These are phyloP conservation scores for Megaptera novaeangliae DNA, from an alignment of 2,113 vertebrate genomes.

Conservation along the genomic window DNA sequence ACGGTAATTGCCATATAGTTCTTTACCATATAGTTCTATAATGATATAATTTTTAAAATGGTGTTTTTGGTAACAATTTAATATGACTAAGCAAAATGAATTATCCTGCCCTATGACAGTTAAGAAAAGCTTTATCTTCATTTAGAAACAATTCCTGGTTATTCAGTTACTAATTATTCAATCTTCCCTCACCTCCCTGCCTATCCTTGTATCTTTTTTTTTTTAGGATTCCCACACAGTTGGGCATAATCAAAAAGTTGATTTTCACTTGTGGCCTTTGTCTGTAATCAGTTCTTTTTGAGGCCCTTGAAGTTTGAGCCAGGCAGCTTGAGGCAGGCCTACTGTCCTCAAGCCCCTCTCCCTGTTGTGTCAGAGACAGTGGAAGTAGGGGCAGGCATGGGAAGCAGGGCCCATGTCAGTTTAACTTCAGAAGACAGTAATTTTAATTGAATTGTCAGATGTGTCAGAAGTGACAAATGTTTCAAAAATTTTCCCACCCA, in stretches of 20 bases:
- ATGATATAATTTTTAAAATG: background rate
- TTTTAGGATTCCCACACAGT: background rate
- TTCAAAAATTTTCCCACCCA: background rate
- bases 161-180: background rate
- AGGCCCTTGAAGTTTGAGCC: background rate
- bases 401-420: background rate
- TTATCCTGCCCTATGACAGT: background rate
- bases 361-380: background rate
- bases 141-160: slow-evolving; percentile 25
- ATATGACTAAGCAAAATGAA: slow-evolving; percentile 3
- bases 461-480: background rate
- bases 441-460: background rate
- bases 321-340: no score
- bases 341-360: background rate
- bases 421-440: background rate
- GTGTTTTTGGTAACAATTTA: background rate
- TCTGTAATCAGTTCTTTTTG: background rate
- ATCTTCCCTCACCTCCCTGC: background rate
- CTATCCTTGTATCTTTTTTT: background rate
- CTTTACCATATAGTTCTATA: background rate
- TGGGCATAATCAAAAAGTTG: background rate
- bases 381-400: background rate
- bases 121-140: background rate
- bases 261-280: background rate
- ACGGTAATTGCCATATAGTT: background rate